These are phyloP conservation scores for Pithys albifrons DNA, from an alignment of 2,113 vertebrate species.

Conservation along the genomic window DNA sequence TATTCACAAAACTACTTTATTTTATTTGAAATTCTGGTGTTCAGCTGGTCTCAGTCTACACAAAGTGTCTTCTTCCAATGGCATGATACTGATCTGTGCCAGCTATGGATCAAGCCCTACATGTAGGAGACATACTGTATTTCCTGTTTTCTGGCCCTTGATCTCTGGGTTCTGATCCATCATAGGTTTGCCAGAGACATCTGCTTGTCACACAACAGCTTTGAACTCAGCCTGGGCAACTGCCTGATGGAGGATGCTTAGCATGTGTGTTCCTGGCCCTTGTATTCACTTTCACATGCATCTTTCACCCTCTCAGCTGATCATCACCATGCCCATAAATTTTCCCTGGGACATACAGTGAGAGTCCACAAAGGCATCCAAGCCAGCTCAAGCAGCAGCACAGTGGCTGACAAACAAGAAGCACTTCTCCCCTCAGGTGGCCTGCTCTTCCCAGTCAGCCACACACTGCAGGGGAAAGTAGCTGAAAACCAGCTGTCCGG, in stretches of 20 bases:
- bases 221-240: background rate
- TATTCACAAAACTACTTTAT: slow-evolving; percentile 42
- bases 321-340: background rate
- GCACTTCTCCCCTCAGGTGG: slow-evolving; percentile 22
- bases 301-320: background rate
- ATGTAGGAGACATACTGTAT: background rate
- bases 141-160: background rate
- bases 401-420: slow-evolving; percentile 30
- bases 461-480: background rate
- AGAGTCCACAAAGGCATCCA: background rate
- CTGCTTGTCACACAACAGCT: background rate
- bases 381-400: background rate
- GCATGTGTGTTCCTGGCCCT: background rate
- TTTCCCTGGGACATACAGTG: accelerated
- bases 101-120: background rate
- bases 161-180: background rate
- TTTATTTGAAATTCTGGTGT: slow-evolving; percentile 16
- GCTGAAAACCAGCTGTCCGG: slow-evolving; percentile 21
- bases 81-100: background rate
- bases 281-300: background rate
- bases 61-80: background rate
- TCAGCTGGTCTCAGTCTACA: slow-evolving; percentile 38
- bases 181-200: background rate
- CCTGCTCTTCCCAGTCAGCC: slow-evolving; percentile 19
- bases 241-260: background rate